phyloP scores from a whole-genome alignment of 2,113 vertebrate genomes.

The Ivindomyrus marchei region DNA sequence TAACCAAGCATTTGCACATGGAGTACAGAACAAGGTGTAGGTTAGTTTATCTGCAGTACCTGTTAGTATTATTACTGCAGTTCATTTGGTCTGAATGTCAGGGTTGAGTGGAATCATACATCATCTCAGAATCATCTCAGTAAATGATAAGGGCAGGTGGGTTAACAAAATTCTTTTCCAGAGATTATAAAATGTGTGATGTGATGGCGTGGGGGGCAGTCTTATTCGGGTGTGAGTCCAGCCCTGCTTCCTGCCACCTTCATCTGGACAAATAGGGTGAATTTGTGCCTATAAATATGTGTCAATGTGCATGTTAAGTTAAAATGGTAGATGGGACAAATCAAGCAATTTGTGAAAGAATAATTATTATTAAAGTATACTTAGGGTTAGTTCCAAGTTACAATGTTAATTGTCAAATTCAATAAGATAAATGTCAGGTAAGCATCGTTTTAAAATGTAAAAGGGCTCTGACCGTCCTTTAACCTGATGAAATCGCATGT shows the following conservation, averaged over 20 bases:
- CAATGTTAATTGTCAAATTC: not conserved
- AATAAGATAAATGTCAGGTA: not conserved
- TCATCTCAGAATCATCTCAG: not conserved
- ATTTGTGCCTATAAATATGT: not conserved
- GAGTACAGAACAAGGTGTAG: not conserved
- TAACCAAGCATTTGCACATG: conserved; percentile 4
- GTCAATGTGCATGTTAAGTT: not conserved
- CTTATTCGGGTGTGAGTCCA: not conserved
- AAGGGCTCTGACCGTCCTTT: not conserved
- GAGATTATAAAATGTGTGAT: not conserved
- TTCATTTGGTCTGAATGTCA: not conserved
- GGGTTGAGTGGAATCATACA: not conserved
- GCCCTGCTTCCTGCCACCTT: not conserved
- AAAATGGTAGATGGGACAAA: not conserved
- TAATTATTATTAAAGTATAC: not conserved
- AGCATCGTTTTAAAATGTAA: not conserved
- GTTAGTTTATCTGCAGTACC: not conserved
- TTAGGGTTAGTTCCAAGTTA: not conserved
- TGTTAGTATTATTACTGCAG: not conserved
- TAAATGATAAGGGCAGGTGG: not conserved
- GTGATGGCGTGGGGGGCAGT: not conserved
- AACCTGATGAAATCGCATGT: not conserved
- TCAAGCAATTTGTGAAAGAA: not conserved
- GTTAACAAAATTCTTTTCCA: not conserved
- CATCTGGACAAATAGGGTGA: not conserved